Evolutionary conservation across 2,797 vertebrate species (phyloP).

Genomic region (Sebastes diploproa): DNA sequence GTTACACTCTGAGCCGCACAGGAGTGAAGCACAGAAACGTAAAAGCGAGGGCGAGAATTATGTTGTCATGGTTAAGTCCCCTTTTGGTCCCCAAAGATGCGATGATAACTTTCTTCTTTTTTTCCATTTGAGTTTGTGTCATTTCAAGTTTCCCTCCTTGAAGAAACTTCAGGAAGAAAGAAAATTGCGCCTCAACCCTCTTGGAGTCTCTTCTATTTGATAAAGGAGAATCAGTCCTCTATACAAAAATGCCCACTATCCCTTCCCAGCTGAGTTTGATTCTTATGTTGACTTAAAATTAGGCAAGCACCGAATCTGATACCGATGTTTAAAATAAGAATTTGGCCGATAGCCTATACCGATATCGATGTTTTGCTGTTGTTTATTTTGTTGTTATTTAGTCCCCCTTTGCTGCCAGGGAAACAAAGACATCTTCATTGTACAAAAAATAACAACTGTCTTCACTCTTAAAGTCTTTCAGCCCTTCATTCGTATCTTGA

Average conservation of each 20-base stretch:
- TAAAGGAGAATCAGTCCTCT: neutral
- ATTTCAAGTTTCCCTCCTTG: conserved; percentile 1
- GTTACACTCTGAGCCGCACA: conserved; percentile 55
- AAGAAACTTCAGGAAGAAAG: conserved; percentile 4
- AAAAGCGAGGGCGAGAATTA: conserved; percentile 21
- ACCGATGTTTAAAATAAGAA: too few relatives aligned
- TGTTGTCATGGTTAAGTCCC: conserved; percentile 38
- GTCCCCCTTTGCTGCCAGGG: too few relatives aligned
- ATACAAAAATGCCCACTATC: neutral
- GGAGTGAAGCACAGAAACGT: conserved; percentile 28
- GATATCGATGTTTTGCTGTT: too few relatives aligned
- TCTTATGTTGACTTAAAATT: neutral
- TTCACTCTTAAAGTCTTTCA: too few relatives aligned
- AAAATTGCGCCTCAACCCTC: neutral
- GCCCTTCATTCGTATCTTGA: too few relatives aligned
- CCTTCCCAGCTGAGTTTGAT: neutral
- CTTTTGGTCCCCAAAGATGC: conserved; percentile 35
- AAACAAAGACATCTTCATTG: too few relatives aligned
- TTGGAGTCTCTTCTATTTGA: neutral
- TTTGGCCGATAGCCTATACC: too few relatives aligned
- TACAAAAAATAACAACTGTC: too few relatives aligned
- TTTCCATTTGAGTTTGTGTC: conserved; percentile 16
- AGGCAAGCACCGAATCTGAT: too few relatives aligned
- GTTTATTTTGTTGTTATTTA: too few relatives aligned
- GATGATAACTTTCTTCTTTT: neutral